phyloP scores from a whole-genome alignment of 2,797 vertebrate genomes.

The Phoebastria nigripes region DNA sequence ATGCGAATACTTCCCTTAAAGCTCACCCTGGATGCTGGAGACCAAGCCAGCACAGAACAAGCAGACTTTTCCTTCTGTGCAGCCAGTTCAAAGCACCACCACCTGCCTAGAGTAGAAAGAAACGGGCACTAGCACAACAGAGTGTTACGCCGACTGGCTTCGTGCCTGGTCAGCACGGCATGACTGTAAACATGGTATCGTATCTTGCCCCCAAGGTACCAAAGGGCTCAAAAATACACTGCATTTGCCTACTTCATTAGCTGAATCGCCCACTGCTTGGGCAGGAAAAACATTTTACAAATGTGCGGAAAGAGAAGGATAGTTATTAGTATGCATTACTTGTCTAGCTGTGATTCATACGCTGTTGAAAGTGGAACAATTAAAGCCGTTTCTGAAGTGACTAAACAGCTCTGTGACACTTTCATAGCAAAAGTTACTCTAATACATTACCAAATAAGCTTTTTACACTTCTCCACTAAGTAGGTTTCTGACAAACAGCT shows the following conservation, averaged over 20 bases:
- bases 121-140: neutral
- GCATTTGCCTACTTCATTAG: neutral
- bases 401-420: neutral
- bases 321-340: constrained; percentile 42
- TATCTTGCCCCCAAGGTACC: neutral
- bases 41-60: neutral
- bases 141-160: rapidly evolving
- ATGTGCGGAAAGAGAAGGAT: neutral
- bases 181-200: neutral
- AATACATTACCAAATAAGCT: neutral
- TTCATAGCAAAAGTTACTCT: neutral
- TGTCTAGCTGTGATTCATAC: neutral
- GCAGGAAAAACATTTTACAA: neutral
- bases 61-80: neutral
- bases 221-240: neutral
- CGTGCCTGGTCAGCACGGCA: neutral
- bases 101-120: neutral
- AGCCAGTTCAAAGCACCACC: neutral
- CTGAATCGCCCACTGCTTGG: neutral
- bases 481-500: neutral
- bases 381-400: constrained; percentile 26
- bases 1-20: neutral
- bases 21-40: neutral
- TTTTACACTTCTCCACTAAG: neutral
- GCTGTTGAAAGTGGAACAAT: neutral